These are phyloP conservation scores for Stegostoma tigrinum DNA, from an alignment of 2,113 vertebrate species.

Conservation along the genomic window DNA sequence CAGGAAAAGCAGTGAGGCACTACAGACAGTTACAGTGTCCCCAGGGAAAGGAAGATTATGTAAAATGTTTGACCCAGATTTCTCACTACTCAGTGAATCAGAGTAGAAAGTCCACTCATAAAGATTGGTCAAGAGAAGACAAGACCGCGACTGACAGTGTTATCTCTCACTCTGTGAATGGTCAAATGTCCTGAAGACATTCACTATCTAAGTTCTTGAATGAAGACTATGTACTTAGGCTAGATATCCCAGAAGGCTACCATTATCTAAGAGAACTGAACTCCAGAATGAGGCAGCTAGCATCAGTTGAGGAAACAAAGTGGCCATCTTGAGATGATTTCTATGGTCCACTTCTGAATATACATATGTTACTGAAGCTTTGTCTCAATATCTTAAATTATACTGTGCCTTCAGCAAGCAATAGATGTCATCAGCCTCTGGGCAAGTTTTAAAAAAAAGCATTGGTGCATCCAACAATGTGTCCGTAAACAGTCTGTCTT, in stretches of 20 bases:
- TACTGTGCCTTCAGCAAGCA: constrained; percentile 17
- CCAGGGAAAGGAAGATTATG: not conserved
- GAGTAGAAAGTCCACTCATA: not conserved
- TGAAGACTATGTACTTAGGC: not conserved
- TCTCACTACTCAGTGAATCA: not conserved
- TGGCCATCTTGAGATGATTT: not conserved
- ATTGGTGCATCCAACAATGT: constrained; percentile 25
- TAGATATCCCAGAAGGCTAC: not conserved
- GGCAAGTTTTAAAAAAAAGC: not conserved
- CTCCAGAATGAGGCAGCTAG: not conserved
- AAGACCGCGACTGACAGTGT: not conserved
- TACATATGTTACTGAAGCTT: not conserved
- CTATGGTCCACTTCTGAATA: not conserved
- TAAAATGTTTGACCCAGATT: not conserved
- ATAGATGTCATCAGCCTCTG: constrained; percentile 21
- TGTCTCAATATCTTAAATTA: constrained; percentile 4
- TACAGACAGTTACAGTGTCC: not conserved
- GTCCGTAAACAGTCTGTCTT: constrained; percentile 30
- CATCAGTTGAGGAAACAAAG: not conserved
- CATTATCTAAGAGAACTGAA: not conserved
- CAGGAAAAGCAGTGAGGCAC: not conserved
- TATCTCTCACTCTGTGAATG: not conserved
- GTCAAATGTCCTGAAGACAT: not conserved
- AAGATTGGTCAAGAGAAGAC: not conserved
- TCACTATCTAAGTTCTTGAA: not conserved